These are phyloP conservation scores for Heterocephalus glaber DNA, from an alignment of 2,113 vertebrate species.

Conservation along the genomic window DNA sequence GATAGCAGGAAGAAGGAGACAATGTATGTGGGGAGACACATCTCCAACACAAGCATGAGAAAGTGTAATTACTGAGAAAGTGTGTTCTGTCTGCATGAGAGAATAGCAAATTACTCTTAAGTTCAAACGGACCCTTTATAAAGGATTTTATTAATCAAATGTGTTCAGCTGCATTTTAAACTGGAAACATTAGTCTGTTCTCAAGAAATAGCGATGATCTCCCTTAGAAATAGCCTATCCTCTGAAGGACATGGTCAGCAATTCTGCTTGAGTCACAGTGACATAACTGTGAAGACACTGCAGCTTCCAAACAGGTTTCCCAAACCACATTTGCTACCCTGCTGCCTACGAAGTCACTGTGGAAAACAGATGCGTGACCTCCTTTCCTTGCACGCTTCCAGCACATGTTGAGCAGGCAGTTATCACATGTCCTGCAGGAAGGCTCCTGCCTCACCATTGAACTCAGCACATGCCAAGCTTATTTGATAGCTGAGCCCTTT, in stretches of 20 bases:
- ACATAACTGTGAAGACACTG: neutral
- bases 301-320: neutral
- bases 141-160: constrained; percentile 40
- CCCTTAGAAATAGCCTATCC: constrained; percentile 19
- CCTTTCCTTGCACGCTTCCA: no score
- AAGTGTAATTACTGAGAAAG: neutral
- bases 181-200: neutral
- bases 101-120: neutral
- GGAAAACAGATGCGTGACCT: neutral
- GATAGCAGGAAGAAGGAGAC: neutral
- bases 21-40: neutral
- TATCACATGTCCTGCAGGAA: neutral
- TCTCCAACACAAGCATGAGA: neutral
- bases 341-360: neutral
- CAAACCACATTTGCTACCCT: neutral
- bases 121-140: neutral
- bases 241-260: constrained; percentile 55
- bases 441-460: neutral
- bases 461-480: neutral
- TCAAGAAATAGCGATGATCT: constrained; percentile 46
- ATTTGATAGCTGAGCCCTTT: neutral
- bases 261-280: constrained; percentile 39
- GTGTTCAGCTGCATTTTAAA: neutral
- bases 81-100: neutral
- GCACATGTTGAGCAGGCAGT: neutral